Conservation (phyloP, 2,113 vertebrate species). For the Tricholaema leucomelas region DNA sequence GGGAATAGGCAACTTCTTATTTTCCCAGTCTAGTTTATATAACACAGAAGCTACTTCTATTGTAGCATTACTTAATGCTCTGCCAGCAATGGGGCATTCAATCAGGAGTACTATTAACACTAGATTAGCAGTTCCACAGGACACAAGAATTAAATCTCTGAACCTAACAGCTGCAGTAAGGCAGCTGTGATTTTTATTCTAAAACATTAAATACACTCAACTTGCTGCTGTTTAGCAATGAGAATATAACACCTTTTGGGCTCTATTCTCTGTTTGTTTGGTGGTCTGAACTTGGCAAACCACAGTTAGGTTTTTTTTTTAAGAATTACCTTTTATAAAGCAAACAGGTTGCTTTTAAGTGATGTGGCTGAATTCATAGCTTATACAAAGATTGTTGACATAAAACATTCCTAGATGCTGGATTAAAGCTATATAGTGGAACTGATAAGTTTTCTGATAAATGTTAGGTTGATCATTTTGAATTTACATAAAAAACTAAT, state of each 20-base stretch:
- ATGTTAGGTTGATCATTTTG: neutral
- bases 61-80: neutral
- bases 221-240: neutral
- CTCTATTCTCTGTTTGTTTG: neutral
- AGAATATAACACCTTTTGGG: neutral
- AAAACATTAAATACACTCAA: neutral
- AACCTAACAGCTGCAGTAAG: neutral
- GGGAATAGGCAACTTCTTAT: neutral
- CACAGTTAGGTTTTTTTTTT: rapidly evolving
- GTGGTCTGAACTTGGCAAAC: neutral
- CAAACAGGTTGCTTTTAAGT: neutral
- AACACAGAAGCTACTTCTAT: neutral
- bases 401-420: neutral
- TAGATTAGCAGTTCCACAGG: neutral
- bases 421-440: neutral
- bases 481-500: neutral
- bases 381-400: neutral
- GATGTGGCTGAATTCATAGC: neutral
- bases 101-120: neutral
- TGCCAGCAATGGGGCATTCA: neutral
- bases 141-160: neutral
- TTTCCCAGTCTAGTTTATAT: neutral
- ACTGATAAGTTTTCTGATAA: neutral
- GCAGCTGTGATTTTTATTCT: neutral
- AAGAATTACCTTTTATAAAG: neutral